Base-by-base conservation (phyloP, 2,888 invertebrate genomes). In the Cryptocephalus primarius region DNA sequence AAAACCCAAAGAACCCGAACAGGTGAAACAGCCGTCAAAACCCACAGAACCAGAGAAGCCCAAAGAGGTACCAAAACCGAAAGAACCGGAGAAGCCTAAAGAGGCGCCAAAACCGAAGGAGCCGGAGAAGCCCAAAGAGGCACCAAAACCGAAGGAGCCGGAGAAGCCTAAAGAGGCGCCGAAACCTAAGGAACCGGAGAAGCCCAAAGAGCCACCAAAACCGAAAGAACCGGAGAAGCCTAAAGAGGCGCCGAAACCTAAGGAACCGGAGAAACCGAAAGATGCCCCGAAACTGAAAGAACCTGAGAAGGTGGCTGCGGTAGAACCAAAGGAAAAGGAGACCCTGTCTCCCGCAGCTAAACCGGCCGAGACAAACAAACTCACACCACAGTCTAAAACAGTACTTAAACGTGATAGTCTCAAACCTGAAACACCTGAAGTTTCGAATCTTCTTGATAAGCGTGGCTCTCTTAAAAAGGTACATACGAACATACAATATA, bases 281-380 rank as follows among this genome's bases (percentile, higher is more conserved):
- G 11, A n/a, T 34, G 32, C 40, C 4, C 34, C 31, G 32, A 40
- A 39, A 9, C 32, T 9, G 12, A 33, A 49, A 51, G 50, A 22
- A 13, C 33, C 12, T 6, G 22, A 22, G 22, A 22, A 22, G 6
- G 3, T 6, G 22, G 22, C 22, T 22, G 36, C 36, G 6, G 36
- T 12, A 50, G 63, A 63, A 36, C 64, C 64, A 32, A 56, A 59
- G 8, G 59, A 68, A 47, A 64, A 69, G 36, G 70, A 70, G 50
- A 63, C 71, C 42, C 66, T 42, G 42, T 48, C 51, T 11, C 40
- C 44, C 32, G 43, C 34, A 40, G 32, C 46, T 32, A 46, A 50
- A 52, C 39, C 42, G 36, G 41, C 46, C 34, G 50, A 50, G 68
- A 69, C 73, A 64, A 36, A 64, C 78, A 56, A 54, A 51, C 55